A percentile compares a stretch with the other conserved stretches of the same genome.
Conservation (phyloP, 2,797 vertebrate genomes). For the Pantherophis alleghaniensis region DNA sequence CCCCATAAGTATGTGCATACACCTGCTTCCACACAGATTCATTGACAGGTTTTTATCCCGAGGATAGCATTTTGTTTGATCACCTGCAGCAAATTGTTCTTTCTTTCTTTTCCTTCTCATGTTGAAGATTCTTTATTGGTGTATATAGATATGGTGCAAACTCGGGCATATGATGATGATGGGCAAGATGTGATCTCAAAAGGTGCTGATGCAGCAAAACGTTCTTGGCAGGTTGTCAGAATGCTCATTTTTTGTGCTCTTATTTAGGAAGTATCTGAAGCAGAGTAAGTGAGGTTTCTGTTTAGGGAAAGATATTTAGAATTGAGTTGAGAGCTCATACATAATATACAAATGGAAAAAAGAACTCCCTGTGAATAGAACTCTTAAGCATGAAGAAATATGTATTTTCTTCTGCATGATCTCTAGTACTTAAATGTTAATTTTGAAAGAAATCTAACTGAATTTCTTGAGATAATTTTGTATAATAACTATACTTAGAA, state of each 20-base stretch:
- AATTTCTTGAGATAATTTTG: neutral
- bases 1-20: neutral
- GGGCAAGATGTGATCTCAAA: neutral
- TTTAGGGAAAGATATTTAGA: neutral
- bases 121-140: neutral
- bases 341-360: slow-evolving; percentile 30
- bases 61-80: neutral
- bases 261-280: neutral
- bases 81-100: neutral
- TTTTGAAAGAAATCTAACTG: neutral
- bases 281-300: neutral
- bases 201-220: slow-evolving; percentile 2
- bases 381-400: slow-evolving; percentile 36
- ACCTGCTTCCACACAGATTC: neutral
- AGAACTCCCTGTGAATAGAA: slow-evolving; percentile 22
- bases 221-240: neutral
- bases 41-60: neutral
- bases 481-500: neutral
- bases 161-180: neutral
- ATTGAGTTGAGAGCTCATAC: neutral
- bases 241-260: neutral
- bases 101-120: neutral
- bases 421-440: neutral
- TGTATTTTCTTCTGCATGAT: slow-evolving; percentile 6
- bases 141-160: neutral